Percentiles rank a stretch among this genome's conserved stretches.
These are phyloP conservation scores for Drosophila tani DNA, from an alignment of 1,140 invertebrate genomes.

Conservation along the genomic window DNA sequence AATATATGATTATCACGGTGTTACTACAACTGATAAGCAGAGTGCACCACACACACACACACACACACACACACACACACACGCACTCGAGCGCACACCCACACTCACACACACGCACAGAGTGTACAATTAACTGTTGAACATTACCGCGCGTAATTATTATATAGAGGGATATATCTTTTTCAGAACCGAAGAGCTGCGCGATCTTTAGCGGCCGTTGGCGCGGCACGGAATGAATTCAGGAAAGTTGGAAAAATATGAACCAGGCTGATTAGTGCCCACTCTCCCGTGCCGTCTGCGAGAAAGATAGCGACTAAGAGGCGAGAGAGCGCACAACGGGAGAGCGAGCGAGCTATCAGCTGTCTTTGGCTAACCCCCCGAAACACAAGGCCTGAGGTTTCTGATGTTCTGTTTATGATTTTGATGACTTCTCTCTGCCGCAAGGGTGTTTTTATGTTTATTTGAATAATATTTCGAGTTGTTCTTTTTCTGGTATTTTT, in stretches of 20 bases:
- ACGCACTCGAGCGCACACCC: background rate
- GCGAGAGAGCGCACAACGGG: background rate
- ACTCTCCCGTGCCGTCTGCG: constrained; percentile 12
- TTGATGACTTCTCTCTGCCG: constrained; percentile 12
- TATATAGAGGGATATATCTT: constrained; percentile 42
- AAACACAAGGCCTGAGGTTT: background rate
- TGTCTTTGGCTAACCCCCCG: constrained; percentile 8
- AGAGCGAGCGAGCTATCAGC: constrained; percentile 14
- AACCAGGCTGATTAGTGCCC: constrained; percentile 47
- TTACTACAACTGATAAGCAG: constrained; percentile 53
- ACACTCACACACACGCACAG: constrained; percentile 5
- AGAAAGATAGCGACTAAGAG: constrained; percentile 6
- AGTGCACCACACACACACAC: constrained; percentile 31
- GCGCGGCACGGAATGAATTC: constrained; percentile 48
- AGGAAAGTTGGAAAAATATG: constrained; percentile 44
- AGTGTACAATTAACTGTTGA: constrained; percentile 22
- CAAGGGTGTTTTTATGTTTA: constrained; percentile 42
- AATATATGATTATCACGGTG: constrained; percentile 59
- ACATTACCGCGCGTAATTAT: constrained; percentile 57
- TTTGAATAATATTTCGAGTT: constrained; percentile 18
- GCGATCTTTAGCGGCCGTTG: constrained; percentile 59
- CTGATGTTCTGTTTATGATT: constrained; percentile 13
- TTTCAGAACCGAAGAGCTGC: constrained; percentile 26
- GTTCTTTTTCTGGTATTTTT: constrained; percentile 14
- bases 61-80: background rate